Conservation (phyloP, 2,888 invertebrate species). For the Xanthia icteritia region DNA sequence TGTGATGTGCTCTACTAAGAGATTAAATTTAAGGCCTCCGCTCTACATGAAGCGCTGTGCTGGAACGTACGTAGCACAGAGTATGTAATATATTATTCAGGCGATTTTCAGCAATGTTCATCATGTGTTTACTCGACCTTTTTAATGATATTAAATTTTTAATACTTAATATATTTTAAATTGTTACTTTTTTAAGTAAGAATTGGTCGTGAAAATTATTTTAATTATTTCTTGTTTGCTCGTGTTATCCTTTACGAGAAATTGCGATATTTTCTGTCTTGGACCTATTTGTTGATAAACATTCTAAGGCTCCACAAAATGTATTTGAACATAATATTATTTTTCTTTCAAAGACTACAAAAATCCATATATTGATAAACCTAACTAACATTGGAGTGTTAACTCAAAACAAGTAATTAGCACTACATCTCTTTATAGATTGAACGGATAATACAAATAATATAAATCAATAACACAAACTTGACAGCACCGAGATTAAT, state of each 20-base stretch:
- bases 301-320: background rate
- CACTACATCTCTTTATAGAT: background rate
- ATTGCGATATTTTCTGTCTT: background rate
- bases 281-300: background rate
- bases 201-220: background rate
- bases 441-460: conserved; percentile 5
- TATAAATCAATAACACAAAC: conserved; percentile 9
- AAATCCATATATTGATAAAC: background rate
- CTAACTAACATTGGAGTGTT: background rate
- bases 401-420: background rate
- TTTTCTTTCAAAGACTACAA: background rate
- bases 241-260: background rate
- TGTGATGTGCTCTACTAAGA: conserved; percentile 80
- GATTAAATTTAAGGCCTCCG: conserved; percentile 81
- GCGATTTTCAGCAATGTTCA: conserved; percentile 31
- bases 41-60: conserved; percentile 58
- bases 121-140: conserved; percentile 3
- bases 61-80: conserved; percentile 11
- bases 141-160: background rate
- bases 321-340: background rate
- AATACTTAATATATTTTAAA: background rate
- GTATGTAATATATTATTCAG: conserved; percentile 49
- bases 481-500: conserved; percentile 7
- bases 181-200: background rate
- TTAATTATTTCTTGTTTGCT: background rate